A percentile compares a stretch with the other conserved stretches of the same genome.
Evolutionary conservation across 1,140 invertebrate species (phyloP).

Genomic region (Camponotus floridanus): DNA sequence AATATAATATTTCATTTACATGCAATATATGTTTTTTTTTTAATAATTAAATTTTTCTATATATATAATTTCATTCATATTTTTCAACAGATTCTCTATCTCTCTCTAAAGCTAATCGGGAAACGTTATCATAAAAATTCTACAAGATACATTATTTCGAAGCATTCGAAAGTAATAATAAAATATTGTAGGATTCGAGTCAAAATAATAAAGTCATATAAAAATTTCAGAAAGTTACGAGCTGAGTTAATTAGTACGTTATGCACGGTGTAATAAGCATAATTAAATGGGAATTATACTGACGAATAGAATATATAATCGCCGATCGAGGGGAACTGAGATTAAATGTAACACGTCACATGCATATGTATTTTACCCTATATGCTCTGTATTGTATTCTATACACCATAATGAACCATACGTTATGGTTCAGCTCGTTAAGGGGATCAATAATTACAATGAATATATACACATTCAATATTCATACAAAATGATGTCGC

Average conservation of each 20-base stretch:
- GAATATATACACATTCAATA: slow-evolving; percentile 43
- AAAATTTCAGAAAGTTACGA: neutral
- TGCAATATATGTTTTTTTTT: neutral
- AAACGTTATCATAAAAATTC: neutral
- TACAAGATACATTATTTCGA: too few species aligned
- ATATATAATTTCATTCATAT: neutral
- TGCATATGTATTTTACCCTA: neutral
- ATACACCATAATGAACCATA: slow-evolving; percentile 23
- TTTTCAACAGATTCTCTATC: neutral
- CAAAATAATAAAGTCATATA: neutral
- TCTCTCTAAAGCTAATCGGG: neutral
- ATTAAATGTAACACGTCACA: slow-evolving; percentile 46
- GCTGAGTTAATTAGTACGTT: slow-evolving; percentile 22
- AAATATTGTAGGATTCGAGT: neutral
- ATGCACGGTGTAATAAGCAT: slow-evolving; percentile 11
- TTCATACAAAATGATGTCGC: slow-evolving; percentile 36
- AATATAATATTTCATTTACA: neutral
- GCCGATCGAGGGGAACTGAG: slow-evolving; percentile 1
- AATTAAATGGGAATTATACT: slow-evolving; percentile 39
- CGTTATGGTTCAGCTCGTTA: slow-evolving; percentile 29
- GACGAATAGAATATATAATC: slow-evolving; percentile 34
- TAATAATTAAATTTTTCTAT: neutral
- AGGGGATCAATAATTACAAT: slow-evolving; percentile 44
- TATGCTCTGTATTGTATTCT: neutral
- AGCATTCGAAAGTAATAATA: neutral